Base-by-base conservation (phyloP, 30 jellyfish, hydroid and myxozoan genomes). In the Nemopilema nomurai region DNA sequence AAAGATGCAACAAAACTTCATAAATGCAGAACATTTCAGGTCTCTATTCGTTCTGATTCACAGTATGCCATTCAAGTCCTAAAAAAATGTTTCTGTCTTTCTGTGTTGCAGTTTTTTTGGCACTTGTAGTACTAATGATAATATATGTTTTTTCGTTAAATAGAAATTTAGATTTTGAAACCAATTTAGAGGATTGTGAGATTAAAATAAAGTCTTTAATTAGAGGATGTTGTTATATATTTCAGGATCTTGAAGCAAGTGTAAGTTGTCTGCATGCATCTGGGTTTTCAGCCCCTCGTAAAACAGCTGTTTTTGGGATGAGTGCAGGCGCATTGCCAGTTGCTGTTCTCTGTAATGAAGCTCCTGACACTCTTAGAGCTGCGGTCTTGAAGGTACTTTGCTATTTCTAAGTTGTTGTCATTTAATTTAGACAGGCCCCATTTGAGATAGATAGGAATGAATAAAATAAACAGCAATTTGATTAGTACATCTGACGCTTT, bases 321-420 rank as follows among this genome's bases (percentile, higher is more conserved):
- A 86, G 95, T 69, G 95, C 95, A 24, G 95, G 95, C 8, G 95
- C 89, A 30, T 53, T 86, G 13, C 85, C 95, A 8, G 95, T 70
- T 16, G 90, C 95, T 19, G 85, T 57, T 28, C 75, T 86, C 8
- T 86, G 95, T 50, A 86, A 86, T 22, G 63, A 41, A 8, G 51
- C 65, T 30, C 95, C 95, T 24, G 23, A 70, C 20, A 74, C 76
- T 23, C 18, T 77, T 8, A 65, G 69, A 41, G 95, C 95, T 67
- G 95, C 90, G 26, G 81, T 86, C 18, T 79, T 86, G 16, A 80
- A 86, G 95, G 95, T 86, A 30, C n/a, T n/a, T n/a, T n/a, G n/a
- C n/a, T n/a, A n/a, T n/a, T n/a, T n/a, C n/a, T n/a, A n/a, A n/a
- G n/a, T n/a, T n/a, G n/a, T n/a, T n/a, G n/a, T n/a, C n/a, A n/a